phyloP scores from a whole-genome alignment of 1,140 invertebrate genomes.

The Bombus ignitus region DNA sequence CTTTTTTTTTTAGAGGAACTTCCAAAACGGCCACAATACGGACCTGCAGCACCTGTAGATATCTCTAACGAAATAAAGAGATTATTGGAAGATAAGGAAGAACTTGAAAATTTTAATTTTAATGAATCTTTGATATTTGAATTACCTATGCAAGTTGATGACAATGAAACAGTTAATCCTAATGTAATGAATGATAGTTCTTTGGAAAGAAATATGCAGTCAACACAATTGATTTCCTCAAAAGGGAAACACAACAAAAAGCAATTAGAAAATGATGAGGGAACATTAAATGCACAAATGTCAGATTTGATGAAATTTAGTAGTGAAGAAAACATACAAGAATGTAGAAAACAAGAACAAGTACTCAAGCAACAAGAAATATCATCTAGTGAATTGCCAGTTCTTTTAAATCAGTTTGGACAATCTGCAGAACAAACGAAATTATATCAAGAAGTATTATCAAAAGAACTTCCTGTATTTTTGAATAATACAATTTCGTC shows the following conservation, averaged over 20 bases:
- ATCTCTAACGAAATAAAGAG: conserved; percentile 77
- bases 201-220: conserved; percentile 39
- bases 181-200: background rate
- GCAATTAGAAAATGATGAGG: background rate
- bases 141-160: background rate
- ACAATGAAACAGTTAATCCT: conserved; percentile 18
- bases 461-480: conserved; percentile 33
- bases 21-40: conserved; percentile 82
- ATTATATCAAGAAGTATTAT: conserved; percentile 14
- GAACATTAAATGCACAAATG: background rate
- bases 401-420: conserved; percentile 16
- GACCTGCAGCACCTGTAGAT: conserved; percentile 84
- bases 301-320: conserved; percentile 58
- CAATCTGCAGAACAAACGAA: background rate
- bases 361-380: conserved; percentile 30
- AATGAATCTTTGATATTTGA: conserved; percentile 28
- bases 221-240: conserved; percentile 27
- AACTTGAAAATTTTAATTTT: background rate
- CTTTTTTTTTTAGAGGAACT: conserved; percentile 76
- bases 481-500: background rate
- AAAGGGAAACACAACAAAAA: background rate
- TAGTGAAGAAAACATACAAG: background rate
- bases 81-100: conserved; percentile 42
- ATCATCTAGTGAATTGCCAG: conserved; percentile 32
- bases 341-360: background rate